These are phyloP conservation scores for Diphyllodes magnificus DNA, from an alignment of 2,113 vertebrate species.

Conservation along the genomic window DNA sequence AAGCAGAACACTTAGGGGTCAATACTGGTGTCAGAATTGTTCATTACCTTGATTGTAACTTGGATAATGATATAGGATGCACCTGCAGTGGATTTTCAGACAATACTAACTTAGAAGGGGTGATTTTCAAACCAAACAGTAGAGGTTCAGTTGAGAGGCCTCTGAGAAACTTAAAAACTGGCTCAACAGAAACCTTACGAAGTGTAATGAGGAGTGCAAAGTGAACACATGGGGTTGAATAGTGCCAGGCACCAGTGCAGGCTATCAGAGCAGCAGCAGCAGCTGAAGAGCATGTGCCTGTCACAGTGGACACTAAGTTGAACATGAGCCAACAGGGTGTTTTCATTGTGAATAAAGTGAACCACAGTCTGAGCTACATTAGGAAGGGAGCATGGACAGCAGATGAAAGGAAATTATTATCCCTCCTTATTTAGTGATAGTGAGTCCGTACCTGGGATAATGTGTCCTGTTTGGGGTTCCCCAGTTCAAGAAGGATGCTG, in stretches of 20 bases:
- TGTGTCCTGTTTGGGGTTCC: not conserved
- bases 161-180: not conserved
- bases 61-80: not conserved
- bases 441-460: not conserved
- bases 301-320: not conserved
- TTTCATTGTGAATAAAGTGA: not conserved
- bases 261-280: not conserved
- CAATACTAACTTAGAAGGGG: not conserved
- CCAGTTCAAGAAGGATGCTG: not conserved
- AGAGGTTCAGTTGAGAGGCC: not conserved
- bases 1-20: not conserved
- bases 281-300: not conserved
- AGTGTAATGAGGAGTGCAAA: not conserved
- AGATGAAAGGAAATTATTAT: not conserved
- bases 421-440: not conserved
- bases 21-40: not conserved
- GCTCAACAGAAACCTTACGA: not conserved
- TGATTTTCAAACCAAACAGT: not conserved
- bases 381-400: not conserved
- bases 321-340: not conserved
- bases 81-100: not conserved
- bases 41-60: not conserved
- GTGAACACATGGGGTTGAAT: not conserved
- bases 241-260: not conserved
- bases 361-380: not conserved